Percentiles rank a stretch among this genome's conserved stretches.
Evolutionary conservation across 2,113 vertebrate species (phyloP).

Genomic region (Mesoclemmys tuberculata): DNA sequence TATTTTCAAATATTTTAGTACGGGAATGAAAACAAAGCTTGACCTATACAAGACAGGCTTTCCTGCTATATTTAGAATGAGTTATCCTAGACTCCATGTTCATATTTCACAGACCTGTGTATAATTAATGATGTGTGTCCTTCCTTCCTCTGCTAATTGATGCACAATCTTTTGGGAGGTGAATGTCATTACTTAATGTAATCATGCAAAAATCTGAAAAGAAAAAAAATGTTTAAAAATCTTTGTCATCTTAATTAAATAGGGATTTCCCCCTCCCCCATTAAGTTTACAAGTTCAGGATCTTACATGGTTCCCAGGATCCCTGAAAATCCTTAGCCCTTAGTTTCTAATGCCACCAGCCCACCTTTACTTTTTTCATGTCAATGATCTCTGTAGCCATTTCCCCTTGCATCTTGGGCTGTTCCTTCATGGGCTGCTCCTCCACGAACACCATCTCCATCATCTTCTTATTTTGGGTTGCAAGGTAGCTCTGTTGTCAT

Average conservation of each 20-base stretch:
- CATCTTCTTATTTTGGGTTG: neutral
- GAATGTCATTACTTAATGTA: conserved; percentile 18
- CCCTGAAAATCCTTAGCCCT: conserved; percentile 1
- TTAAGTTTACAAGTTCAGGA: conserved; percentile 12
- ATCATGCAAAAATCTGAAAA: conserved; percentile 29
- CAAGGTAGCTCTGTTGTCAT: conserved; percentile 11
- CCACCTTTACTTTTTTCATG: conserved; percentile 2
- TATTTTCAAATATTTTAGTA: conserved; percentile 37
- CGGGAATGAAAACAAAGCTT: conserved; percentile 40
- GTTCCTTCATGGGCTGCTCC: conserved; percentile 48
- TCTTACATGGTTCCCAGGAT: neutral
- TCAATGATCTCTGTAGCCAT: conserved; percentile 28
- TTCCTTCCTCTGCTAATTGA: conserved; percentile 44
- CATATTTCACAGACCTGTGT: neutral
- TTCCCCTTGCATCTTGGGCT: conserved; percentile 45
- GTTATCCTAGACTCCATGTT: neutral
- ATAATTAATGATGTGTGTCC: conserved; percentile 41
- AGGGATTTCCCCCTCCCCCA: neutral
- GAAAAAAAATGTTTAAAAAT: neutral
- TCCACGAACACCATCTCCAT: conserved; percentile 47
- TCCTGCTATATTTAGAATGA: conserved; percentile 22
- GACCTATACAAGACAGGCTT: conserved; percentile 26
- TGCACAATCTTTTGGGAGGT: conserved; percentile 31
- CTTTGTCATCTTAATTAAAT: neutral
- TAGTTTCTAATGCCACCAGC: neutral